Evolutionary conservation across 2,113 vertebrate species (phyloP), one percentile per base, ranked within the genome.

Genomic region (Mellivora capensis): DNA sequence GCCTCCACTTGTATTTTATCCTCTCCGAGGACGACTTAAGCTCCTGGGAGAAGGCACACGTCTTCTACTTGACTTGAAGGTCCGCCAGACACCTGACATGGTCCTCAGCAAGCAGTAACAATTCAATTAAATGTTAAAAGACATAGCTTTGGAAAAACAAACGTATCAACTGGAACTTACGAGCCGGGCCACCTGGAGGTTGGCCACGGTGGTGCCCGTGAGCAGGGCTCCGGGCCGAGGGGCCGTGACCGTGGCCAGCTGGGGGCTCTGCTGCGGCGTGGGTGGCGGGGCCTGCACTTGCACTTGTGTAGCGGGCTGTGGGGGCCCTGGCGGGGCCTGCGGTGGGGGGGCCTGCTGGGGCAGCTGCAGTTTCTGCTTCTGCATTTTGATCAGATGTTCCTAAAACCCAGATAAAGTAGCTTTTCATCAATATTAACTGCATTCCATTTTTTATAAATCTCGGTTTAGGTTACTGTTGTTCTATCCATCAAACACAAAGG

Each of bases 181-280:
- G 90, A 99, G 99, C 94, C 99, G 99, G 94, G 99, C 98, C 90
- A 99, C 99, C 87, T 99, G 99, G 82, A 99, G 99, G 98, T 99
- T 99, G 94, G 99, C 97, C 81, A 99, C 99, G 0, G 99, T 98
- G 1, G 99, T 98, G 97, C 99, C 99, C 0, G 99, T 98, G 91
- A 99, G 99, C 72, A 99, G 99, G 0, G 99, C 98, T 0, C 99
- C 99, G 1, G 99, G 98, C 96, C 99, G 98, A 42, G 99, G 98
- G 3, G 99, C 98, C 0, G 99, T 98, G 59, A 99, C 99, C 0
- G 99, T 98, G 6, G 99, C 98, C 31, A 99, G 99, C 95, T 99
- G 99, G 1, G 99, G 98, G 62, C 98, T 99, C 87, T 99, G 98
- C 96, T 99, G 99, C 77, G 99, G 98, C 1, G 98, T 94, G 44